Evolutionary conservation across 1,140 invertebrate species (phyloP), one percentile per base, ranked within the genome.

Genomic region (Meloidogyne chitwoodi): DNA sequence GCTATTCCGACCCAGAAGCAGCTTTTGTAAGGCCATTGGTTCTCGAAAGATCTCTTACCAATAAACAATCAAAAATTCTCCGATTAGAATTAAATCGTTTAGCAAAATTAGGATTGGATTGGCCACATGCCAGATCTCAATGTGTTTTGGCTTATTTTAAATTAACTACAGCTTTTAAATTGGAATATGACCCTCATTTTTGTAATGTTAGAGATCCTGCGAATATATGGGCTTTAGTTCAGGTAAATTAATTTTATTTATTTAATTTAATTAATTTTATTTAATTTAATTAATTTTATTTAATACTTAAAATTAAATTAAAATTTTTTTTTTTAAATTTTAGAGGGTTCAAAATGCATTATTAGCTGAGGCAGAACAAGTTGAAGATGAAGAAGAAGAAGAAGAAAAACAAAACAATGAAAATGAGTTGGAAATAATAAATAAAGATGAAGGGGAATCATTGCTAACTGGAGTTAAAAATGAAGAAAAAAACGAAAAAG

Each of bases 91-190:
- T 83, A 61, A 69, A 31, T 10, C 26, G 77, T 34, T 68, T 84
- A 63, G 79, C 83, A 4, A 31, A 82, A 29, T 31, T 70, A 29
- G 80, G 80, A 16, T 64, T 83, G 6, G 78, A 83, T 66, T 83
- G 81, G 81, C 79, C 79, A 48, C 63, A 84, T 68, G 80, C 83
- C 12, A 44, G 71, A 5, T 56, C 81, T 48, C 81, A 83, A 68
- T 83, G 81, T 44, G 71, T 84, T 62, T 64, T 83, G 22, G 79
- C 81, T 24, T 83, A 83, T 34, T 83, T 84, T 66, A 83, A 83
- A 44, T 61, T 83, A 22, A 34, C 72, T 16, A 65, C 80, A 27
- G 70, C 71, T 14, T 84, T 81, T 61, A 68, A 79, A 10, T 44
- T 83, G 5, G 71, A 79, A 31, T 83, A 83, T 69, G 81, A 83